Conservation (phyloP, 2,797 vertebrate species). For the Peromyscus melanophrys region DNA sequence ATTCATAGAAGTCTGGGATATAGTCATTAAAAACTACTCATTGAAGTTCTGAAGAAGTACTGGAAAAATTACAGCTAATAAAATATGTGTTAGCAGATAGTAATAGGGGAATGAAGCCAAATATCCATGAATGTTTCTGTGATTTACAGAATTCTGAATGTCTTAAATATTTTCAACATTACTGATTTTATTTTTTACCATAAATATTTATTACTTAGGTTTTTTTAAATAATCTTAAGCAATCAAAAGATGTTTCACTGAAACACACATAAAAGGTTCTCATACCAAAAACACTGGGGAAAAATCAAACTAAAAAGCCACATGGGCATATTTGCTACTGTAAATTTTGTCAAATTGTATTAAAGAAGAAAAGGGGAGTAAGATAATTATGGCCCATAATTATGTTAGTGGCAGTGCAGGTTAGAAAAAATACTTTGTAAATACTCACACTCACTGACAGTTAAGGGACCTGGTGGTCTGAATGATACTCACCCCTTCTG, state of each 20-base stretch:
- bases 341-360: constrained; percentile 74
- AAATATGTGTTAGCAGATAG: neutral
- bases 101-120: neutral
- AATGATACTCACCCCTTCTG: constrained; percentile 60
- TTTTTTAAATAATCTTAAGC: neutral
- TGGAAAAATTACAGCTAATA: neutral
- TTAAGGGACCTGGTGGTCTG: constrained; percentile 46
- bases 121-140: neutral
- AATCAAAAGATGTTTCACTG: constrained; percentile 2
- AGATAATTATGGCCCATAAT: constrained; percentile 52
- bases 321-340: constrained; percentile 58
- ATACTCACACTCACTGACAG: constrained; percentile 67
- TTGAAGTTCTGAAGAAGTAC: neutral
- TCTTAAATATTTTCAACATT: constrained; percentile 36
- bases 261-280: neutral
- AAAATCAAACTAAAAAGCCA: constrained; percentile 38
- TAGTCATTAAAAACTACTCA: neutral
- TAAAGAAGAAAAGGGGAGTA: neutral
- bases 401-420: constrained; percentile 65
- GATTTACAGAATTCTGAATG: neutral
- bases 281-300: constrained; percentile 42
- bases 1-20: neutral
- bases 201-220: neutral
- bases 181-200: neutral
- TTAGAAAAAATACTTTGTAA: constrained; percentile 71